Evolutionary conservation across 2,797 vertebrate species (phyloP).

Genomic region (Delichon dasypus): DNA sequence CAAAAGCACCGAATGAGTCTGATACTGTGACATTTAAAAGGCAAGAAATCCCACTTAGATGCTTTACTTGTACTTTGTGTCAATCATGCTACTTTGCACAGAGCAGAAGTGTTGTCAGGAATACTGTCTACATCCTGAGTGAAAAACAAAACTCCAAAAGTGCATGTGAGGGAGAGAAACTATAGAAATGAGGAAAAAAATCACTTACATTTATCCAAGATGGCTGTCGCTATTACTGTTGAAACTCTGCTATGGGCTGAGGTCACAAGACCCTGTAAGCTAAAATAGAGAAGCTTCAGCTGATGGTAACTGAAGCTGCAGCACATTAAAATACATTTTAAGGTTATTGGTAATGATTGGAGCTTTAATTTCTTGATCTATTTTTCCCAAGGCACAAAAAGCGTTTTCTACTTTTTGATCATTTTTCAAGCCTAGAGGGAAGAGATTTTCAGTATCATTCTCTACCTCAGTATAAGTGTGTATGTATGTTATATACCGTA

Average conservation of each 20-base stretch:
- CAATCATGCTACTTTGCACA: neutral
- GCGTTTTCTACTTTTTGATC: neutral
- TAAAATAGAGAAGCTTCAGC: conserved; percentile 66
- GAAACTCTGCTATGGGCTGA: conserved; percentile 56
- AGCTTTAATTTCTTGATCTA: conserved; percentile 33
- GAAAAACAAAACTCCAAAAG: conserved; percentile 31
- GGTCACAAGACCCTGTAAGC: conserved; percentile 56
- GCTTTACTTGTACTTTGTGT: conserved; percentile 1
- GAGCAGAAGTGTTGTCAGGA: neutral
- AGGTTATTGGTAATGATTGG: conserved; percentile 44
- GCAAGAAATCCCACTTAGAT: conserved; percentile 8
- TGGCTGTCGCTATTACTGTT: conserved; percentile 56
- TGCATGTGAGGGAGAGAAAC: conserved; percentile 58
- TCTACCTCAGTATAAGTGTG: neutral
- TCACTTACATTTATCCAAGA: conserved; percentile 61
- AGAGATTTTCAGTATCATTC: neutral
- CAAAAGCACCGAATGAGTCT: neutral
- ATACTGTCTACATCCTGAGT: conserved; percentile 4
- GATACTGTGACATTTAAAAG: neutral
- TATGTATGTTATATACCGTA: neutral
- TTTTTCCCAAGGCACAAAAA: conserved; percentile 14
- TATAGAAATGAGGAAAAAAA: conserved; percentile 56
- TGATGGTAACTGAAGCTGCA: conserved; percentile 60
- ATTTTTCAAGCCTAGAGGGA: conserved; percentile 24
- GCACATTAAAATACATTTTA: conserved; percentile 65